These are phyloP conservation scores for Pentamera pediparva DNA, from an alignment of 53 echinoderm and acorn worm species.

Conservation along the genomic window DNA sequence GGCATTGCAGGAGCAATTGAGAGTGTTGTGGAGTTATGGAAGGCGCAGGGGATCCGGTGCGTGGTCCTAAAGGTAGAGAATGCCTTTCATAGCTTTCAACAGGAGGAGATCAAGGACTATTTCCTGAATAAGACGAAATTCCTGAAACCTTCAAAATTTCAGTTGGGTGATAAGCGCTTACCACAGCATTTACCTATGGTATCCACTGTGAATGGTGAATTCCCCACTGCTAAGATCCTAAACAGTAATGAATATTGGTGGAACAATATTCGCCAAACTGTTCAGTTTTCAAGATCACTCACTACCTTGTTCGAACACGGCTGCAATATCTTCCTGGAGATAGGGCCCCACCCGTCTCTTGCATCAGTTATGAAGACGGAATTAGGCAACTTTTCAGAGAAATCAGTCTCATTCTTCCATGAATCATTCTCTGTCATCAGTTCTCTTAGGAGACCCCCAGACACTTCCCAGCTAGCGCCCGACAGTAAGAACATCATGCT, in stretches of 20 bases:
- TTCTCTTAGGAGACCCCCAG: conserved; percentile 40
- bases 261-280: conserved; percentile 43
- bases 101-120: conserved; percentile 11
- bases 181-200: background rate
- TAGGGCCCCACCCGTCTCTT: conserved; percentile 45
- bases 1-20: conserved; percentile 20
- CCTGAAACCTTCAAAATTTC: background rate
- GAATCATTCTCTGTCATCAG: conserved; percentile 16
- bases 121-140: conserved; percentile 13
- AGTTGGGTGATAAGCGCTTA: background rate
- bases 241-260: conserved; percentile 39
- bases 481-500: conserved; percentile 33
- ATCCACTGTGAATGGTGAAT: conserved; percentile 11
- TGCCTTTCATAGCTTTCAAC: conserved; percentile 50
- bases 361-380: conserved; percentile 36
- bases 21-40: background rate
- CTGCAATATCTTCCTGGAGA: conserved; percentile 36
- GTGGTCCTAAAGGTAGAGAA: conserved; percentile 32
- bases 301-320: conserved; percentile 23
- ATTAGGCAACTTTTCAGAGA: background rate
- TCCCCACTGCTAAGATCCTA: conserved; percentile 3
- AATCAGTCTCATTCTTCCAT: background rate
- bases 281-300: conserved; percentile 23
- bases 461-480: conserved; percentile 2
- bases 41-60: conserved; percentile 11